Evolutionary conservation across 2,888 invertebrate genomes (phyloP), one percentile per base, ranked within the genome.

Genomic region (Tridacna gigas): DNA sequence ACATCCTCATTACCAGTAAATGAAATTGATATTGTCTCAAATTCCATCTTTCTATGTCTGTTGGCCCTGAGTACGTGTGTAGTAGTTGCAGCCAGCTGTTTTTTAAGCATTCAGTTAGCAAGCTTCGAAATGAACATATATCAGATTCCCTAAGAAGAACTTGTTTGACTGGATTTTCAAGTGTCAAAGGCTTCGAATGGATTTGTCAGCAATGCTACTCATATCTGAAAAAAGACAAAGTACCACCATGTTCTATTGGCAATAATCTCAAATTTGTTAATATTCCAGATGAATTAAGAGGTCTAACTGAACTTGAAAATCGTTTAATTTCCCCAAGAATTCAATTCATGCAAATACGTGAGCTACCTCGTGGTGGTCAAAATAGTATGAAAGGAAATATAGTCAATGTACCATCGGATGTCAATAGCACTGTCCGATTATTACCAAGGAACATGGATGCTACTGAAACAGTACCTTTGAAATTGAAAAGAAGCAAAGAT

Each of bases 301-400:
- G 74, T 48, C 63, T 88, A 26, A 79, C 77, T 37, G 48, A 81
- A 12, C 79, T 94, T 12, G 93, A 95, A 89, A 93, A 94, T 87
- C 79, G 94, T 78, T 88, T 94, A 87, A 91, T 94, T 20, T 86
- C 94, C 12, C 92, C 92, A 22, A 89, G 91, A 37, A 84, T 94
- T 47, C 91, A 92, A 56, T 94, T 94, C 80, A 94, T 94, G 92
- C 92, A 94, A 86, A 93, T 94, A 60, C 73, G 90, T 80, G 82
- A 92, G n/a, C 86, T 92, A 51, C 90, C 92, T 22, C 63, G 83
- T 28, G 89, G 86, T 74, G 80, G 86, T 11, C 91, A 90, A 73
- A 48, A 63, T 28, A 79, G 86, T 25, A 69, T 90, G 2, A 83
- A 79, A 56, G 90, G 89, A 22, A 88, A 88, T 79, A 90, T 94